A percentile compares a stretch with the other conserved stretches of the same genome.
Conservation (phyloP, 2,113 vertebrate species). For the Noctilio leporinus region DNA sequence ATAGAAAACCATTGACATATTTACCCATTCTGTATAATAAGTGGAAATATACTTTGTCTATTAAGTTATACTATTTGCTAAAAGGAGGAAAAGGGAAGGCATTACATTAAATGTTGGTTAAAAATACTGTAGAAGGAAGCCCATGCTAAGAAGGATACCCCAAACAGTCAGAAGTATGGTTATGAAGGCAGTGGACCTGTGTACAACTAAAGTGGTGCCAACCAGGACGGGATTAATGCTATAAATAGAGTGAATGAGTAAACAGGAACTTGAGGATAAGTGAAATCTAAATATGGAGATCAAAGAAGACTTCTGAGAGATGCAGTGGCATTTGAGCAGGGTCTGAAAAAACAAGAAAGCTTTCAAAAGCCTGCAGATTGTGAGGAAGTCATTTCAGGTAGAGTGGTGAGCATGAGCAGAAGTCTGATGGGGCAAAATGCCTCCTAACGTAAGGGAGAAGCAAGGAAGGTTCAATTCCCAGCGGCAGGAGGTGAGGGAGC, state of each 20-base stretch:
- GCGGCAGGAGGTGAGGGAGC: background rate
- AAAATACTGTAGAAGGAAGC: background rate
- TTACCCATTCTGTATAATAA: background rate
- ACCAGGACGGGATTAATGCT: background rate
- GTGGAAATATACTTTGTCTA: background rate
- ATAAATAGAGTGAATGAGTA: background rate
- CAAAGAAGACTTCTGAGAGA: background rate
- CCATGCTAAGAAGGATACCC: background rate
- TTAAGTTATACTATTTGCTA: background rate
- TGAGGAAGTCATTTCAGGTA: background rate
- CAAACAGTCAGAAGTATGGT: background rate
- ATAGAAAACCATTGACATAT: background rate
- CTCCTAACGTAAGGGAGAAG: background rate
- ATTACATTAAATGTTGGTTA: background rate
- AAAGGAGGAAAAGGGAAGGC: background rate
- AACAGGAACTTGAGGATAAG: background rate
- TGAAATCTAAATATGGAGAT: background rate
- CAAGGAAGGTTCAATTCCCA: background rate
- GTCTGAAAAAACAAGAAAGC: background rate
- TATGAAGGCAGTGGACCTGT: background rate
- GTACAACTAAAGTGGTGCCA: background rate
- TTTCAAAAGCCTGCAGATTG: background rate
- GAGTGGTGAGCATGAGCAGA: background rate
- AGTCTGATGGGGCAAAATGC: fast-evolving
- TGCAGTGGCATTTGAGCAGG: background rate